A percentile compares a stretch with the other conserved stretches of the same genome.
These are phyloP conservation scores for Rallus crepitans DNA, from an alignment of 2,797 vertebrate genomes.

Conservation along the genomic window DNA sequence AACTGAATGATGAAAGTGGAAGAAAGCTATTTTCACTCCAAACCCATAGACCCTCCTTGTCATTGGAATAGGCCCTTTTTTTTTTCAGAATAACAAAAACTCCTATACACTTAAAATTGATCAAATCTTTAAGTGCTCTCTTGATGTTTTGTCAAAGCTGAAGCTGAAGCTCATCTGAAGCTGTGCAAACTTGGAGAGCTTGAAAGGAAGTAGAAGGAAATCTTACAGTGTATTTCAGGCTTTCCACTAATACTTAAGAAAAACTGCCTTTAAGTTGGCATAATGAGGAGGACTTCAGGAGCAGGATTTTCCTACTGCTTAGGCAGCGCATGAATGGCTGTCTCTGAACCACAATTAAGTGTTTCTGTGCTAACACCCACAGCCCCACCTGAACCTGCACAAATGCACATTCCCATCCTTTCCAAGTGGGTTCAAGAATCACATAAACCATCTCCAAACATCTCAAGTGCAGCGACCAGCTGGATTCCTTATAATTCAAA, in stretches of 20 bases:
- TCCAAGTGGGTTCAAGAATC: neutral
- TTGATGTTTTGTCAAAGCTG: neutral
- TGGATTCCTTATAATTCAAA: neutral
- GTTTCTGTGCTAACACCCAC: neutral
- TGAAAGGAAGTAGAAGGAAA: neutral
- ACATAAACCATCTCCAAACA: neutral
- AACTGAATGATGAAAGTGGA: neutral
- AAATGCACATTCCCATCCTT: neutral
- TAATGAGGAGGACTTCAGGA: neutral
- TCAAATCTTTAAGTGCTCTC: neutral
- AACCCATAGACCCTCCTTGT: neutral
- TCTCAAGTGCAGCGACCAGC: neutral
- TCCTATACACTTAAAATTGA: neutral
- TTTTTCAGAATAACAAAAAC: neutral
- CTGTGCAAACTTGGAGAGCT: neutral
- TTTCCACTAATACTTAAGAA: neutral
- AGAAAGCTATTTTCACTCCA: neutral
- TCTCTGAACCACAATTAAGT: neutral
- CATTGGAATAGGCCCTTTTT: neutral
- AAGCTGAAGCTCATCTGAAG: neutral
- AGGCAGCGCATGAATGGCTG: rapidly evolving
- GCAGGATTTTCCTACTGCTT: neutral
- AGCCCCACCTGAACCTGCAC: neutral
- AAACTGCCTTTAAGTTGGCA: neutral
- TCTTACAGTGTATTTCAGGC: neutral